Conservation (phyloP, 2,113 vertebrate genomes). For the Arizona elegans region DNA sequence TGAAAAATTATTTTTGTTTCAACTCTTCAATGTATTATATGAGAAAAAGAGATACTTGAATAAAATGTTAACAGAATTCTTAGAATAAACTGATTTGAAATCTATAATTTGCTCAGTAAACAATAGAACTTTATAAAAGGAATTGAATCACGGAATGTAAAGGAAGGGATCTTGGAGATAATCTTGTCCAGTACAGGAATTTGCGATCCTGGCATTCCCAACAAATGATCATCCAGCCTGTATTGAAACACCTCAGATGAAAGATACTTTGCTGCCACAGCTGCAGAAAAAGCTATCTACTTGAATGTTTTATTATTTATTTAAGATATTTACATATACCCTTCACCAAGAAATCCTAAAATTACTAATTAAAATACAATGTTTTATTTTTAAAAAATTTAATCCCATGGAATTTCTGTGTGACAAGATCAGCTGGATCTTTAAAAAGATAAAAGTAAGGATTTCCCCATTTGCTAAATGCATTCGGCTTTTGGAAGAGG, state of each 20-base stretch:
- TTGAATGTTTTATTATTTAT: background rate
- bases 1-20: background rate
- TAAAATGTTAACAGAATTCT: background rate
- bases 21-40: background rate
- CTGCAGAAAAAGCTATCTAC: background rate
- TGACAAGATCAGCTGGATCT: background rate
- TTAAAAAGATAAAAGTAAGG: background rate
- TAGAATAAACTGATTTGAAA: background rate
- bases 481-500: background rate
- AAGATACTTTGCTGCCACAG: background rate
- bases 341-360: background rate
- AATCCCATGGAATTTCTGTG: background rate
- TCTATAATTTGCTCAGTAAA: background rate
- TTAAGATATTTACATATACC: background rate
- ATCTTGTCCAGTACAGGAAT: background rate
- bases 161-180: background rate
- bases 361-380: background rate
- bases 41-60: background rate
- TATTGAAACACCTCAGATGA: background rate
- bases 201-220: background rate
- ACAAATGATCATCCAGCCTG: background rate
- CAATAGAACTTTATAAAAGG: background rate
- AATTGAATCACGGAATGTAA: background rate
- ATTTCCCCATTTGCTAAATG: background rate
- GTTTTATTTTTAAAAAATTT: background rate